These are phyloP conservation scores for Alauda arvensis DNA, from an alignment of 2,797 vertebrate species.

Conservation along the genomic window DNA sequence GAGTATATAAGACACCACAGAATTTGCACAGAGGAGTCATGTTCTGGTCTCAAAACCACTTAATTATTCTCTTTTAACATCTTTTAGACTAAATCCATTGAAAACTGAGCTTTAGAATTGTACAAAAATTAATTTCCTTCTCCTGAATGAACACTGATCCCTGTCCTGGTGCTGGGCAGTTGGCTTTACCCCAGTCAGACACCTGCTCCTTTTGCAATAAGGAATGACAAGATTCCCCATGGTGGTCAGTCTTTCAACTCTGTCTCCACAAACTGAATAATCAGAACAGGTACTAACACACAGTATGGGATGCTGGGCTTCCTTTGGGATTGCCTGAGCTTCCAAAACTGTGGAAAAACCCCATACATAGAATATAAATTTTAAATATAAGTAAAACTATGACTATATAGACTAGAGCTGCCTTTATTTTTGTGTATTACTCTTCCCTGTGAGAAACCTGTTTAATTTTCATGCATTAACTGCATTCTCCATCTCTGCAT, in stretches of 20 bases:
- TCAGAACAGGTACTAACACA: neutral
- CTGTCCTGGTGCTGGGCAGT: neutral
- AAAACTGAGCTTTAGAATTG: neutral
- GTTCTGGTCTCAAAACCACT: neutral
- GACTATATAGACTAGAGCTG: neutral
- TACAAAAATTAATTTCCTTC: neutral
- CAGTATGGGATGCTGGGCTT: neutral
- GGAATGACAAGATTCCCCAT: fast-evolving
- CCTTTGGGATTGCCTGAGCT: neutral
- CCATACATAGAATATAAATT: neutral
- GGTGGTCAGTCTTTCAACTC: neutral
- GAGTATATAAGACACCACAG: neutral
- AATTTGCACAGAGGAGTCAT: neutral
- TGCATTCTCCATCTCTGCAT: neutral
- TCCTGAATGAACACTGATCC: neutral
- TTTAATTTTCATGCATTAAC: neutral
- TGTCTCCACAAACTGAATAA: neutral
- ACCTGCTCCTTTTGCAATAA: neutral
- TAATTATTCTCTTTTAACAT: neutral
- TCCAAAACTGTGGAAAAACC: neutral
- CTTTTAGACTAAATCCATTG: neutral
- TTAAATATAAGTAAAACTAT: neutral
- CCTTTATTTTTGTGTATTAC: neutral
- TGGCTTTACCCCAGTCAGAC: neutral
- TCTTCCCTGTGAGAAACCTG: neutral